A percentile compares a stretch with the other conserved stretches of the same genome.
phyloP scores from a whole-genome alignment of 2,113 vertebrate genomes.

The Diglossa brunneiventris region DNA sequence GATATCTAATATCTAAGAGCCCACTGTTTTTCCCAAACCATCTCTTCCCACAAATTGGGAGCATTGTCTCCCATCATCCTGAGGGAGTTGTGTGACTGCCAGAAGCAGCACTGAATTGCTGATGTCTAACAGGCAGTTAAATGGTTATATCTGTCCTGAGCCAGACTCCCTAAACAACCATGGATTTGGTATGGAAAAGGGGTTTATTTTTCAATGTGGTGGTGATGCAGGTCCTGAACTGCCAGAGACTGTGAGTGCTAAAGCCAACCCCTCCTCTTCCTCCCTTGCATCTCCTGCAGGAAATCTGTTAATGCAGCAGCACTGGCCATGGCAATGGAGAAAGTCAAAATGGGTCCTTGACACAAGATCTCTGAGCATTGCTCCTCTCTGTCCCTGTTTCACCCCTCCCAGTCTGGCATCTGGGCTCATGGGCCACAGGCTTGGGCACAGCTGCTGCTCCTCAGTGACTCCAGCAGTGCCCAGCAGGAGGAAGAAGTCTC shows the following conservation, averaged over 20 bases:
- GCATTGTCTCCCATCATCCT: background rate
- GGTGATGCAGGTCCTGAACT: background rate
- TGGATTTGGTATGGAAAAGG: background rate
- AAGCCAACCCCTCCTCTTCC: background rate
- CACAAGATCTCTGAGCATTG: background rate
- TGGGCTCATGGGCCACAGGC: background rate
- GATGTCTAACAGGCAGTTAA: background rate
- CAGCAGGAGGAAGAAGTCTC: background rate
- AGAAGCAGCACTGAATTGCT: background rate
- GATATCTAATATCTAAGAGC: background rate
- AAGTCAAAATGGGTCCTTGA: background rate
- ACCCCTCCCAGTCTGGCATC: background rate
- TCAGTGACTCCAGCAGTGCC: background rate
- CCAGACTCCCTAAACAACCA: background rate
- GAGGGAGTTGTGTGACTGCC: background rate
- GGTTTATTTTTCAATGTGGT: background rate
- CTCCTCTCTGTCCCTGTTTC: background rate
- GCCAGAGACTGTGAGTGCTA: accelerated
- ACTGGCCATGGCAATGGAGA: accelerated
- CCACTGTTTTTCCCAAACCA: background rate
- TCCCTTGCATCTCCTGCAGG: background rate
- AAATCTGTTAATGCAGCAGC: background rate
- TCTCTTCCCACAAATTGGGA: background rate
- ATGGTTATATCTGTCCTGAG: background rate
- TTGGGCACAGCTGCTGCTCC: background rate